A percentile compares a stretch with the other conserved stretches of the same genome.
Evolutionary conservation across 1,140 invertebrate species (phyloP).

Genomic region (Gonioctena quinquepunctata): DNA sequence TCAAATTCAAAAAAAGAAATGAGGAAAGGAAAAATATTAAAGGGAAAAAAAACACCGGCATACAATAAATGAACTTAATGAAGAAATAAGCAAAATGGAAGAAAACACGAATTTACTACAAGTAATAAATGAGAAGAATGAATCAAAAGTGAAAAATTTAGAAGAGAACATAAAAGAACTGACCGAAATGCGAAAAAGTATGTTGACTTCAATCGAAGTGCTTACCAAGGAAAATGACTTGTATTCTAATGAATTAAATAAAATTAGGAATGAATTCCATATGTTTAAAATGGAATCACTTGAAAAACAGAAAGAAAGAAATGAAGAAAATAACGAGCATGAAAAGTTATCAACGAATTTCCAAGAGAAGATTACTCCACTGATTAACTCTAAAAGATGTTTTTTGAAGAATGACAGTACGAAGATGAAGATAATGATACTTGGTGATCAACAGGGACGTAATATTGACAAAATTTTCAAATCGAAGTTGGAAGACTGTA

Average conservation of each 20-base stretch:
- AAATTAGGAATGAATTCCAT: background rate
- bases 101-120: background rate
- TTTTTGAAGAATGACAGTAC: too few species aligned
- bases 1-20: slow-evolving; percentile 1
- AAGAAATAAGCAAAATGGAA: slow-evolving; percentile 1
- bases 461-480: too few species aligned
- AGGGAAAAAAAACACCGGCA: background rate
- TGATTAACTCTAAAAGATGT: too few species aligned
- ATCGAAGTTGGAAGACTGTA: too few species aligned
- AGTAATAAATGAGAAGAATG: slow-evolving; percentile 2
- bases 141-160: background rate
- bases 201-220: slow-evolving; percentile 1
- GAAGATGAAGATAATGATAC: too few species aligned
- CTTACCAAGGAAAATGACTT: background rate
- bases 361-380: too few species aligned
- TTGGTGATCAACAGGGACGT: too few species aligned
- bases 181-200: slow-evolving; percentile 4
- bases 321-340: too few species aligned
- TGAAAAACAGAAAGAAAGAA: slow-evolving; percentile 1
- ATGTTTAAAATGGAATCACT: slow-evolving; percentile 4
- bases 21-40: background rate
- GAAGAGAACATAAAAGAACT: slow-evolving; percentile 3
- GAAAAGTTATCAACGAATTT: too few species aligned
- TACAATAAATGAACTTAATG: background rate
- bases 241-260: background rate